Base-by-base conservation (phyloP, 2,797 vertebrate genomes). In the Alectoris magna region DNA sequence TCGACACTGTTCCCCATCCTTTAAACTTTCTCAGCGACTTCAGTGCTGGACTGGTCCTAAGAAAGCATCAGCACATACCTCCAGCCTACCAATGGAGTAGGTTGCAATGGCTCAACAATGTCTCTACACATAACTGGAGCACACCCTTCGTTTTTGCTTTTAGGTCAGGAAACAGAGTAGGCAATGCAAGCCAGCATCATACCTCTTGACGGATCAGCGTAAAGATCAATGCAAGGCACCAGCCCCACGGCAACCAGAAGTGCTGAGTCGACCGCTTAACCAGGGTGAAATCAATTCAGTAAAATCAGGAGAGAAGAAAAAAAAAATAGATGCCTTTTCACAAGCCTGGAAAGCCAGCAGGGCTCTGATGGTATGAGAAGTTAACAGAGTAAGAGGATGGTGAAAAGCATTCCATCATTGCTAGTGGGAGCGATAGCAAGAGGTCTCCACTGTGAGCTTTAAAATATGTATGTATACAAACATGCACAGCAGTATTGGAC, bases 271-370 rank as follows among this genome's bases (percentile, higher is more conserved):
- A 69, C 51, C 46, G 58, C n/a, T 87, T 63, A 91, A 88, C 24
- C 23, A 18, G 63, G 60, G 84, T 70, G 76, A 83, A 78, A 82
- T 29, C 59, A 77, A 92, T 51, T 22, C 39, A 34, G 73, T 75
- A 69, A 75, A 84, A 69, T 27, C 26, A 38, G 24, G 11, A 5
- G 31, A 12, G 26, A 53, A 41, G 39, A 5, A 41, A 29, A 14
- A 29, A 71, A 73, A 36, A 49, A 24, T 29, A 6, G 26, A 38
- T 2, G 14, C 26, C 14, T 62, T 41, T 70, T 39, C 51, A 49
- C 12, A 53, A 59, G 66, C 23, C 44, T 87, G 49, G 77, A 87
- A 90, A 83, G 66, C 44, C 74, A 59, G 56, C 34, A 68, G 53
- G 48, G 60, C 70, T 83, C 78, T 56, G 26, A 34, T 31, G n/a